Conservation (phyloP, 2,113 vertebrate genomes). For the Actenoides hombroni region DNA sequence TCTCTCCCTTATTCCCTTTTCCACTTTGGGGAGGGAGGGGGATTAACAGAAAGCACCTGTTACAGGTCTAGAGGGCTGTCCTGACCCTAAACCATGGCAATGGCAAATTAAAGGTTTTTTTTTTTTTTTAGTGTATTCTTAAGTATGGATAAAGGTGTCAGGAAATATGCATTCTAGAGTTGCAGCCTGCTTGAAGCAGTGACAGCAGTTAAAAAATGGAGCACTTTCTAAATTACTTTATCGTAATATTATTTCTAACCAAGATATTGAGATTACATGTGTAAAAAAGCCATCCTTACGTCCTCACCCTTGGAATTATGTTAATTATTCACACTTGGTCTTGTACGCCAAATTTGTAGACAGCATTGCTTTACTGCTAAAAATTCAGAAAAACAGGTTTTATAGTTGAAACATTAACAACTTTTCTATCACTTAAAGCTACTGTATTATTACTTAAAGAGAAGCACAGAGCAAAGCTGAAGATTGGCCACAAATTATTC, state of each 20-base stretch:
- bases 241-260: background rate
- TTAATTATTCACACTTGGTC: background rate
- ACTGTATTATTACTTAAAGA: background rate
- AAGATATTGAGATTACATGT: background rate
- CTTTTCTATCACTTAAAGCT: background rate
- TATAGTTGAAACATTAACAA: background rate
- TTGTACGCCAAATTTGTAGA: background rate
- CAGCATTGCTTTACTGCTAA: background rate
- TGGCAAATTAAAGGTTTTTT: background rate
- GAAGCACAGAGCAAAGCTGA: background rate
- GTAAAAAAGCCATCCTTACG: background rate
- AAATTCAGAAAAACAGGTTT: background rate
- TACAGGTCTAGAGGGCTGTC: too few species aligned
- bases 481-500: background rate
- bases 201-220: background rate
- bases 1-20: too few species aligned
- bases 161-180: background rate
- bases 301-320: background rate
- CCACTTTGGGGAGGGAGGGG: too few species aligned
- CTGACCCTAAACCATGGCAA: too few species aligned
- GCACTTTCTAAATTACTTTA: background rate
- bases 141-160: background rate
- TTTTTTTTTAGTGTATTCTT: background rate
- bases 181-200: background rate
- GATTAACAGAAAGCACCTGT: too few species aligned